Percentiles rank a stretch among this genome's conserved stretches.
phyloP scores from a whole-genome alignment of 1,140 invertebrate species.

The Centruroides sculpturatus region DNA sequence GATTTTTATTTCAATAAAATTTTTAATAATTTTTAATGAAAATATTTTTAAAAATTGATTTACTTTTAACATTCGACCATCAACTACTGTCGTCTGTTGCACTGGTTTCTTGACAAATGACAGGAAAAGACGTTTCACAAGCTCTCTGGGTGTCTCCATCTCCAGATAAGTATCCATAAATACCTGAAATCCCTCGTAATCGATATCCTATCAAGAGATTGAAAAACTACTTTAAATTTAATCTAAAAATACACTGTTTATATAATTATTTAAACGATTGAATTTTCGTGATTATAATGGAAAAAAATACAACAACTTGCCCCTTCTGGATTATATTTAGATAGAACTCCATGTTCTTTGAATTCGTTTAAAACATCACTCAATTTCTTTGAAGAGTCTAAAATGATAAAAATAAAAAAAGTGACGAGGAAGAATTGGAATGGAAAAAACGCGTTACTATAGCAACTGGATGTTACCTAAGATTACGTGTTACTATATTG shows the following conservation, averaged over 20 bases:
- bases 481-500: no score
- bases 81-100: no score
- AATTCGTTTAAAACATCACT: slow-evolving; percentile 80
- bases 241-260: slow-evolving; percentile 1
- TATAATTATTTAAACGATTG: no score
- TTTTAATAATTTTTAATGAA: no score
- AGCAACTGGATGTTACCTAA: no score
- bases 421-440: slow-evolving; percentile 51
- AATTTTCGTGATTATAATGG: no score
- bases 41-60: no score
- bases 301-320: slow-evolving; percentile 40
- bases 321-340: slow-evolving; percentile 75
- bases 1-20: no score
- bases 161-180: slow-evolving; percentile 84
- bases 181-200: slow-evolving; percentile 74
- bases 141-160: slow-evolving; percentile 65
- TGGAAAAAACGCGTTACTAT: no score
- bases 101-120: slow-evolving; percentile 57
- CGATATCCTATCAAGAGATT: slow-evolving; percentile 22
- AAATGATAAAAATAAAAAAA: slow-evolving; percentile 33
- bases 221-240: background rate
- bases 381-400: slow-evolving; percentile 78
- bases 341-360: slow-evolving; percentile 48
- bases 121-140: slow-evolving; percentile 72
- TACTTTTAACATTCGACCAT: no score